Percentiles rank a stretch among this genome's conserved stretches.
These are phyloP conservation scores for Thunnus thynnus DNA, from an alignment of 2,113 vertebrate genomes.

Conservation along the genomic window DNA sequence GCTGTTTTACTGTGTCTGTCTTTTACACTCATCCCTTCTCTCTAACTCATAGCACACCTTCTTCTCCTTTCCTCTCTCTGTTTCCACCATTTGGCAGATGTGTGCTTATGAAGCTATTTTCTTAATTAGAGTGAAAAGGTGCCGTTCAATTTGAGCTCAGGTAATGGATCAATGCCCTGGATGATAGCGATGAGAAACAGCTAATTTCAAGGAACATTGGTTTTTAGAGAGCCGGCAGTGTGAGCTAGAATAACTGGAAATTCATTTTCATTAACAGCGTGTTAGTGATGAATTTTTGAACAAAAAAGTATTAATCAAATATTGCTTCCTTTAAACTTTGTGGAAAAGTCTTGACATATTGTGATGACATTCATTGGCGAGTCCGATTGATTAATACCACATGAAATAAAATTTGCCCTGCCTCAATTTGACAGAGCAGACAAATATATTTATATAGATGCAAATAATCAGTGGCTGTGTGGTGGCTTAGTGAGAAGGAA, in stretches of 20 bases:
- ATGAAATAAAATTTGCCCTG: neutral
- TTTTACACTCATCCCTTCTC: neutral
- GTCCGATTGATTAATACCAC: neutral
- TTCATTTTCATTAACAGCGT: conserved; percentile 61
- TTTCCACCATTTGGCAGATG: conserved; percentile 16
- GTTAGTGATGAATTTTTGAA: conserved; percentile 41
- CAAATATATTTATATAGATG: neutral
- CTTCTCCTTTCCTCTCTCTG: neutral
- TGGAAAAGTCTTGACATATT: conserved; percentile 8
- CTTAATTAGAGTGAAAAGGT: conserved; percentile 68
- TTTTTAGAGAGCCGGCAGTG: conserved; percentile 53
- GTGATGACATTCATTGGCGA: neutral
- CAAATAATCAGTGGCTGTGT: neutral
- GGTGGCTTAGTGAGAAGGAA: neutral
- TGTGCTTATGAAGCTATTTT: conserved; percentile 64
- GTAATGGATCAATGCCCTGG: conserved; percentile 66
- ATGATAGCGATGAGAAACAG: conserved; percentile 58
- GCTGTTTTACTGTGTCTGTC: neutral
- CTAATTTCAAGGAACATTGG: conserved; percentile 79
- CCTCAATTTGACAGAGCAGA: neutral
- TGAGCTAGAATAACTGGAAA: conserved; percentile 51
- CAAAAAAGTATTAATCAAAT: conserved; percentile 18
- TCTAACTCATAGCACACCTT: neutral
- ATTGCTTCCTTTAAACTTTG: conserved; percentile 18
- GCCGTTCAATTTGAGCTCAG: conserved; percentile 59